Base-by-base conservation (phyloP, 2,888 invertebrate species). In the Cinara cedri region DNA sequence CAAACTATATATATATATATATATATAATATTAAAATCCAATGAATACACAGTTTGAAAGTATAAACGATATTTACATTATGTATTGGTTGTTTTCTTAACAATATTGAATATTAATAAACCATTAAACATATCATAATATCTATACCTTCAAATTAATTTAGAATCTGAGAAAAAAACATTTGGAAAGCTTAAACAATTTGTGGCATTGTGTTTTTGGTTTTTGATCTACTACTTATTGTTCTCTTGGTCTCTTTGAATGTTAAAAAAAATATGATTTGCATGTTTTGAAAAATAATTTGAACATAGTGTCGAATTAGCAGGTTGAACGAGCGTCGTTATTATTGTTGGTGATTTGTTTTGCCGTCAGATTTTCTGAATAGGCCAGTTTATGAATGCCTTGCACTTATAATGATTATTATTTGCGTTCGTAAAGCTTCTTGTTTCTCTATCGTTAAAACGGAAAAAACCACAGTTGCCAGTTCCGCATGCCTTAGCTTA, bases 211-310 rank as follows among this genome's bases (percentile, higher is more conserved):
- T 74, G 51, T 74, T 51, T 42, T 34, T 24, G 21, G 49, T 51
- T 74, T 74, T 74, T 74, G 74, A 74, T 74, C 74, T 74, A 63
- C 74, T 74, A 63, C 74, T 74, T 74, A 74, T 74, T 74, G 74
- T 74, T 74, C 62, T 74, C 63, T 74, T 42, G 16, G 74, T 74
- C 49, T 63, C 51, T 74, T 51, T 63, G 63, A 74, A 51, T 74
- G 74, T 63, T 74, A 19, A 54, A 68, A 72, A 71, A 68, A 78
- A 68, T 78, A 13, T 57, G 66, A 78, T 78, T 78, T 78, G 76
- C 76, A 78, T 78, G 55, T 78, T 66, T 78, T 78, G 49, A 78
- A 76, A 78, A 78, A 68, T 78, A 60, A 78, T 78, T 76, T 76
- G 75, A 76, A 66, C 65, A 68, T 57, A 70, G 68, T 68, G 76